Base-by-base conservation (phyloP, 2,113 vertebrate species). In the Salvelinus alpinus region DNA sequence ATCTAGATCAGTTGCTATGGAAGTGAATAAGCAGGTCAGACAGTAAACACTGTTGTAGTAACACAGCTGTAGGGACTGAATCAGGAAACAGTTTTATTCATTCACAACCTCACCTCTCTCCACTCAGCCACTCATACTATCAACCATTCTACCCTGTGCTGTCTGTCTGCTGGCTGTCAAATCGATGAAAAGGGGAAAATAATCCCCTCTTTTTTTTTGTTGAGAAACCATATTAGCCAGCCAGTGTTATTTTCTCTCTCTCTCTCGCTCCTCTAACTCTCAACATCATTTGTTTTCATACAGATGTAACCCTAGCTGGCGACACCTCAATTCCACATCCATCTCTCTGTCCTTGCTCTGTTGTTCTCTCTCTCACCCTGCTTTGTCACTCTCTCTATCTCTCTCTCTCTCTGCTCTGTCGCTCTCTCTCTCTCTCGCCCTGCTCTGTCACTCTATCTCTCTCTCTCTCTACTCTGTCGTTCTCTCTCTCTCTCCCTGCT, bases 281-380 rank as follows among this genome's bases (percentile, higher is more conserved):
- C 73, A 82, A 87, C 84, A 86, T 86, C 80, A 90, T 91, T 90
- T 90, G 76, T 91, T 92, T 91, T 89, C 79, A 86, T 82, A 82
- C 79, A 44, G 38, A 11, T 44, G 38, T 44, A 88, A 44, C 18
- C 38, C 16, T 5, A 89, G 86, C 83, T 74, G 65, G 76, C 57
- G 76, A 84, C 81, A 81, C 81, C 82, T 88, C 88, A 87, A 84
- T 88, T 89, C 83, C 82, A 84, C 79, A 82, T 76, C 82, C 80
- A 5, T 70, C 20, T 71, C 24, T 70, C 48, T 64, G 64, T 80
- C 7, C 67, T 68, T 72, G 16, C 8, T 18, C 72, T 77, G 68
- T 73, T 16, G 38, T 70, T 77, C 16, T 34, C 34, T 34, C 29
- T 38, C 27, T 16, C 47, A 70, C 25, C 67, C 70, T 72, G 16